Evolutionary conservation across 2,888 invertebrate species (phyloP), one percentile per base, ranked within the genome.

Genomic region (Erpobdella octoculata): DNA sequence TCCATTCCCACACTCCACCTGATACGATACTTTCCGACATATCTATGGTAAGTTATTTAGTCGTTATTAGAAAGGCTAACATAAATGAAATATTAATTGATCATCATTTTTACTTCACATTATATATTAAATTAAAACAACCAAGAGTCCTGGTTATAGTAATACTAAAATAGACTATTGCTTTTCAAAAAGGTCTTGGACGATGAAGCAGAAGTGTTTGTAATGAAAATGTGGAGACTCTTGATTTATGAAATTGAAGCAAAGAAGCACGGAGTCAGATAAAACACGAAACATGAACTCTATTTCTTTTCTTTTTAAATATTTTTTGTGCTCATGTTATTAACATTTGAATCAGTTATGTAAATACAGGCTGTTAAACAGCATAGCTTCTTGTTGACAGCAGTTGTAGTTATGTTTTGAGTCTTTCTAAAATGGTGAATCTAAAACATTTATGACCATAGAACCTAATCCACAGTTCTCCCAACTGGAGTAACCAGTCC

Each of bases 151-250:
- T n/a, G n/a, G 48, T 48, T 3, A 48, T 21, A 21, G 3, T 21
- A 6, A 25, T 9, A 6, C 25, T 48, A 5, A 21, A 9, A 6
- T 48, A 3, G 9, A 25, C 8, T 5, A 61, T 31, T 15, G 28
- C n/a, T n/a, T 36, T 35, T 33, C 0, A 84, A 82, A 3, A 83
- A 96, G 96, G 95, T 98, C 78, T 87, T 99, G 80, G 98, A 99
- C 84, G 97, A 99, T 83, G 98, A 99, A 85, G 98, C 98, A 3
- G 97, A 98, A 86, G 95, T 96, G 77, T 99, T 99, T 86, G 96
- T 98, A 79, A 95, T 98, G 76, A 99, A 99, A 88, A 94, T 99
- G 95, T 99, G 98, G 98, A 88, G 98, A 78, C 87, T 99, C 80
- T 88, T 99, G 76, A 97, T 99, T 80, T 99, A 97, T 86, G 98